These are phyloP conservation scores for Taenioides sp. DNA, from an alignment of 2,797 vertebrate genomes.

Conservation along the genomic window DNA sequence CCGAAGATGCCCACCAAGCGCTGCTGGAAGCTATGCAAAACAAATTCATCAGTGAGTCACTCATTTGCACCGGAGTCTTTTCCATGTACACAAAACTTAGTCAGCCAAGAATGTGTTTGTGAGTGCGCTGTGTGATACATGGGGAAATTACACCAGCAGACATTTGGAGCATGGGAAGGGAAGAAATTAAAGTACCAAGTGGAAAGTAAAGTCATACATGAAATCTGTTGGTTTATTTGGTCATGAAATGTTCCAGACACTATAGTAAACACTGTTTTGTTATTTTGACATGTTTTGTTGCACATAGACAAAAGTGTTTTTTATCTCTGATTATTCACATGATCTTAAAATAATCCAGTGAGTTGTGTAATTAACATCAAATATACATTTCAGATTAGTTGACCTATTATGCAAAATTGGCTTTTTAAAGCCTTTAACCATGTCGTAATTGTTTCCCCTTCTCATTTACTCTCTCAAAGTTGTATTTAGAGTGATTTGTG, in stretches of 20 bases:
- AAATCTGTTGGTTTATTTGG: background rate
- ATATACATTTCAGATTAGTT: no score
- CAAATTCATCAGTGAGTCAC: slow-evolving; percentile 95
- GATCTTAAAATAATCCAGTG: no score
- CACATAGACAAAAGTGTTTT: background rate
- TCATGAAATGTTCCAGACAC: slow-evolving; percentile 47
- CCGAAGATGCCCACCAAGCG: slow-evolving; percentile 96
- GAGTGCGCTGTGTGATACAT: slow-evolving; percentile 27
- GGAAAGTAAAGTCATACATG: slow-evolving; percentile 51
- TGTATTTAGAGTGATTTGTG: no score
- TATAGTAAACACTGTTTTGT: slow-evolving; percentile 26
- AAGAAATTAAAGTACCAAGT: slow-evolving; percentile 44
- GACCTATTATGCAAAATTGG: no score
- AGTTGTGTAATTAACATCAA: no score
- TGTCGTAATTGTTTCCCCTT: no score
- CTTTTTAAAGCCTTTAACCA: no score
- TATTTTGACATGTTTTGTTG: background rate
- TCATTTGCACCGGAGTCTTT: slow-evolving; percentile 26
- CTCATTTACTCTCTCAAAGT: no score
- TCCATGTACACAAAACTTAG: slow-evolving; percentile 28
- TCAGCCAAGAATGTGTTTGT: slow-evolving; percentile 47
- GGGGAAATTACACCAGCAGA: slow-evolving; percentile 41
- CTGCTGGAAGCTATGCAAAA: slow-evolving; percentile 99
- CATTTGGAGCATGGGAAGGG: slow-evolving; percentile 51
- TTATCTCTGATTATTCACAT: no score